Percentiles rank a stretch among this genome's conserved stretches.
These are phyloP conservation scores for Rhinatrema bivittatum DNA, from an alignment of 2,797 vertebrate species.

Conservation along the genomic window DNA sequence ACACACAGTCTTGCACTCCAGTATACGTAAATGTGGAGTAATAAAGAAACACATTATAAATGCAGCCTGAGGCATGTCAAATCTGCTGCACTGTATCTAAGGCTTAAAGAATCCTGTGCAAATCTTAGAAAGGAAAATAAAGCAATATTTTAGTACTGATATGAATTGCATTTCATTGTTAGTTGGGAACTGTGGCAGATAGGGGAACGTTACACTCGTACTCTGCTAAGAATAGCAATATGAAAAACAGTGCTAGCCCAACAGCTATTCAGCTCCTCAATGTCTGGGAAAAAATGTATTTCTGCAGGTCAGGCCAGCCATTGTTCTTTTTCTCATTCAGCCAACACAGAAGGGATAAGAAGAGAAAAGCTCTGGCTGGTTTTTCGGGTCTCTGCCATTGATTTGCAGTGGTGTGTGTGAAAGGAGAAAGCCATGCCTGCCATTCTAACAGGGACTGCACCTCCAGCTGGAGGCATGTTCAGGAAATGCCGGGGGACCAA, in stretches of 20 bases:
- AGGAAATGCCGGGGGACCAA: slow-evolving; percentile 7
- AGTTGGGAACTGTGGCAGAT: too few relatives aligned
- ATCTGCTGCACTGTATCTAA: too few relatives aligned
- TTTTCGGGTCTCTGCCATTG: neutral
- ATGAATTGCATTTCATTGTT: too few relatives aligned
- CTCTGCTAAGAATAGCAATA: neutral
- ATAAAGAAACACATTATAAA: too few relatives aligned
- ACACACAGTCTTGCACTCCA: too few relatives aligned
- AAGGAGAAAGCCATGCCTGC: slow-evolving; percentile 1
- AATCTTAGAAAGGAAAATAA: too few relatives aligned
- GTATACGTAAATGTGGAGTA: too few relatives aligned
- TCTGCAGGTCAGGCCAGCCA: neutral
- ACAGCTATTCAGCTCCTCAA: neutral
- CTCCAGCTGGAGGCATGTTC: neutral
- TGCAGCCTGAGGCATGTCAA: too few relatives aligned
- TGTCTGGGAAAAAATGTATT: neutral
- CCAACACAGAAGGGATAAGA: neutral
- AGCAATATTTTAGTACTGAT: too few relatives aligned
- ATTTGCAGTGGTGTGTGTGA: slow-evolving; percentile 1
- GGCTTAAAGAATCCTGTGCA: too few relatives aligned
- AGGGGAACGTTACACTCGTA: neutral
- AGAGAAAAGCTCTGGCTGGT: neutral
- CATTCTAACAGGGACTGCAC: neutral
- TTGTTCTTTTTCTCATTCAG: neutral
- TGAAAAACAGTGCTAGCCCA: neutral